Base-by-base conservation (phyloP, 2,113 vertebrate genomes). In the Crotalus helleri region DNA sequence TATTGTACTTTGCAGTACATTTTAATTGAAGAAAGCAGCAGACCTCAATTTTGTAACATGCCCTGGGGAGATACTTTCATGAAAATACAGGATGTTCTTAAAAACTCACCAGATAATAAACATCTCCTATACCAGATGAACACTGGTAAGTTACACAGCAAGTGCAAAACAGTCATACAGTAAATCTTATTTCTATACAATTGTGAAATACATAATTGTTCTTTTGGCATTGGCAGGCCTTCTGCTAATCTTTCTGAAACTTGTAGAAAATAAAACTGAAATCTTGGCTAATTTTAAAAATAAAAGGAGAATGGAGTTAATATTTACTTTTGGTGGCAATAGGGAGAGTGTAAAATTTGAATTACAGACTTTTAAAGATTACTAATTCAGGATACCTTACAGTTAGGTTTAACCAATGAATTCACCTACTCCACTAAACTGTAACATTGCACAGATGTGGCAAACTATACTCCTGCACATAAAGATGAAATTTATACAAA, bases 181-280 rank as follows among this genome's bases (percentile, higher is more conserved):
- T 64, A 64, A 64, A 64, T 64, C 59, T 64, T 64, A 91, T 86
- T 98, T 98, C 97, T 97, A 96, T 97, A 98, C 96, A 98, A 97
- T 94, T 95, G 96, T 96, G 97, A 98, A 98, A 96, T 95, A 96
- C 96, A 97, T 93, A 94, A 97, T 97, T 96, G 96, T 94, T 94
- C 97, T 97, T 97, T 97, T 96, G 97, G 95, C 96, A 96, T 97
- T 95, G 59, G 96, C 97, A 97, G 97, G 96, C 96, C 91, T 92
- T 96, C 91, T 94, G 96, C 96, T 95, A 91, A 1, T 95, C 95
- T 96, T 96, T 96, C 95, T 95, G 94, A 97, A 97, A 97, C 86
- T 94, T 95, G 92, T 90, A 94, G 92, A 86, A 5, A 93, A 55
- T 29, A 85, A 90, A 92, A 69, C 94, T 92, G 95, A 88, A 95